These are phyloP conservation scores for Aspidiotus destructor DNA, from an alignment of 2,888 invertebrate genomes.

Conservation along the genomic window DNA sequence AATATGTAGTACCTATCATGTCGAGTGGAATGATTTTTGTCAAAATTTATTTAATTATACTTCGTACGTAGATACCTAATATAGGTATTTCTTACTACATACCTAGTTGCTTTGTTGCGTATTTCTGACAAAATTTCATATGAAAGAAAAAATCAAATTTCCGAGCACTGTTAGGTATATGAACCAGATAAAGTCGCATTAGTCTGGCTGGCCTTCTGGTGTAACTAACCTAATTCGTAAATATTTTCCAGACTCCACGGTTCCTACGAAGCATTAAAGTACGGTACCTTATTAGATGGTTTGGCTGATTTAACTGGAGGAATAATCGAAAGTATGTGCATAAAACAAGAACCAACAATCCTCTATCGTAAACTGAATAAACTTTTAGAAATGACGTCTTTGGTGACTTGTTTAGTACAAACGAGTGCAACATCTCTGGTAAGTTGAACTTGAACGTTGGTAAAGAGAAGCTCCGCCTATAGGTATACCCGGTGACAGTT, in stretches of 20 bases:
- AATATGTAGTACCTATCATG: no score
- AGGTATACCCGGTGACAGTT: background rate
- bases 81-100: no score
- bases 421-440: no score
- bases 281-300: constrained; percentile 79
- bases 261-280: constrained; percentile 85
- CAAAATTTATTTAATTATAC: no score
- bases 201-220: background rate
- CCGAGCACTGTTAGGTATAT: background rate
- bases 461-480: background rate
- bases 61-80: no score
- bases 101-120: background rate
- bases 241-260: constrained; percentile 62
- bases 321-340: constrained; percentile 70
- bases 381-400: constrained; percentile 69
- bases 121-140: background rate
- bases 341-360: constrained; percentile 59
- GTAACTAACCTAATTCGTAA: no score
- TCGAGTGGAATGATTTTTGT: no score
- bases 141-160: no score
- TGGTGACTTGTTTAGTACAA: constrained; percentile 68
- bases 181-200: constrained; percentile 5
- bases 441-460: background rate
- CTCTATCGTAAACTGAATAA: constrained; percentile 57
- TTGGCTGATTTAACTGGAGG: constrained; percentile 82